Evolutionary conservation across 2,888 invertebrate species (phyloP), one percentile per base, ranked within the genome.

Genomic region (Drosophila leonis): DNA sequence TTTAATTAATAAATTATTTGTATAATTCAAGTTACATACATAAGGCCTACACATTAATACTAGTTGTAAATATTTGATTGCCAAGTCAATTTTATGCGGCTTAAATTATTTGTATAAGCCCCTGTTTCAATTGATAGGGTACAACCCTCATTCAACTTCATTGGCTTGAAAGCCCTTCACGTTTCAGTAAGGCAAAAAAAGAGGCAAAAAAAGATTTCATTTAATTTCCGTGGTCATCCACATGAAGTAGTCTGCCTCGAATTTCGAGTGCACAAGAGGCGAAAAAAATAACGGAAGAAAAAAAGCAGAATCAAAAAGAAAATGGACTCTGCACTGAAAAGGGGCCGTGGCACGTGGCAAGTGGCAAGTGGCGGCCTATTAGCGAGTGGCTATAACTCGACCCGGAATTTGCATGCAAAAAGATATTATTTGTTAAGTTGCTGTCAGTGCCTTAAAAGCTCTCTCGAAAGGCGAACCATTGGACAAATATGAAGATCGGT

Each of bases 201-300:
- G 56, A 18, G 10, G 20, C 35, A 27, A 68, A 54, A 54, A 54
- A 76, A 81, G 54, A 87, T 72, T 82, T 72, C 75, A 87, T 89
- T 85, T 89, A 83, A 87, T 84, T 87, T 80, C 85, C 80, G 82
- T 84, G 90, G 90, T 82, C 82, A 82, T 74, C 66, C 83, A 81
- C 62, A 67, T 80, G 74, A 73, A 85, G 88, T 87, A 88, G 82
- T 88, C 85, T 88, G 85, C 72, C 72, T 75, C 65, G 74, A 71
- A 84, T 63, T 73, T 79, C 79, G 76, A 87, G 76, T 60, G 69
- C 61, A 48, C 52, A 49, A 57, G 49, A 61, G 67, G 54, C 57
- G 44, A 39, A 63, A 54, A 51, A 57, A 59, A 37, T 15, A 27
- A n/a, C 6, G 18, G n/a, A 20, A 44, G 27, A n/a, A 20, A 39